These are phyloP conservation scores for Trichosurus vulpecula DNA, from an alignment of 2,797 vertebrate genomes.

Conservation along the genomic window DNA sequence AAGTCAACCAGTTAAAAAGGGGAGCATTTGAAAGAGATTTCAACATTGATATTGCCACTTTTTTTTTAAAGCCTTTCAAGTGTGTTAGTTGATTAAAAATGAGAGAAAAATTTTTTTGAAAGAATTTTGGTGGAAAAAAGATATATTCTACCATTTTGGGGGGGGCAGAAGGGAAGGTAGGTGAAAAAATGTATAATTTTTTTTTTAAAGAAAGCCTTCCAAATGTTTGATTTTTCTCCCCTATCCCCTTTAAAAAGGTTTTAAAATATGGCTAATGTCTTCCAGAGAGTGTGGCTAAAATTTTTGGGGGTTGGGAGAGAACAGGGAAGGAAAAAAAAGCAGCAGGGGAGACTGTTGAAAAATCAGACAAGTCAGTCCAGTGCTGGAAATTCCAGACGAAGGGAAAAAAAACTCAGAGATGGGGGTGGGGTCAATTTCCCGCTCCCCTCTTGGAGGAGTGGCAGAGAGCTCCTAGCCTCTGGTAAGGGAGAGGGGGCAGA, in stretches of 20 bases:
- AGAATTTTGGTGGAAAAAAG: neutral
- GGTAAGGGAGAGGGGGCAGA: neutral
- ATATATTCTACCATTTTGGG: neutral
- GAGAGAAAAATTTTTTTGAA: neutral
- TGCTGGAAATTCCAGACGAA: conserved; percentile 56
- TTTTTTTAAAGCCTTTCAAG: conserved; percentile 10
- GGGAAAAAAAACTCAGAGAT: conserved; percentile 5
- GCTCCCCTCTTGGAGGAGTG: conserved; percentile 51
- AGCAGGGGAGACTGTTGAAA: conserved; percentile 56
- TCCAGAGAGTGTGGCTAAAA: conserved; percentile 55
- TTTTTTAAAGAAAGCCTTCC: neutral
- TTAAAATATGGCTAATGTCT: conserved; percentile 61
- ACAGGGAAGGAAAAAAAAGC: conserved; percentile 23
- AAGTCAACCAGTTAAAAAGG: conserved; percentile 53
- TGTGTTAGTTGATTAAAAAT: conserved; percentile 40
- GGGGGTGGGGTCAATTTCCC: conserved; percentile 45
- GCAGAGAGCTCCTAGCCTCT: conserved; percentile 4
- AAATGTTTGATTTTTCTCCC: neutral
- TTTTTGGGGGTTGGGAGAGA: conserved; percentile 33
- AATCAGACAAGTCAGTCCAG: conserved; percentile 48
- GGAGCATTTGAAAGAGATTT: conserved; percentile 3
- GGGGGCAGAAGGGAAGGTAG: neutral
- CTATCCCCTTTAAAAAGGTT: conserved; percentile 13
- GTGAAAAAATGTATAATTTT: neutral
- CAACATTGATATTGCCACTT: conserved; percentile 1